Percentiles rank a stretch among this genome's conserved stretches.
phyloP scores from a whole-genome alignment of 2,797 vertebrate genomes.

The Crocodylus rhombifer region DNA sequence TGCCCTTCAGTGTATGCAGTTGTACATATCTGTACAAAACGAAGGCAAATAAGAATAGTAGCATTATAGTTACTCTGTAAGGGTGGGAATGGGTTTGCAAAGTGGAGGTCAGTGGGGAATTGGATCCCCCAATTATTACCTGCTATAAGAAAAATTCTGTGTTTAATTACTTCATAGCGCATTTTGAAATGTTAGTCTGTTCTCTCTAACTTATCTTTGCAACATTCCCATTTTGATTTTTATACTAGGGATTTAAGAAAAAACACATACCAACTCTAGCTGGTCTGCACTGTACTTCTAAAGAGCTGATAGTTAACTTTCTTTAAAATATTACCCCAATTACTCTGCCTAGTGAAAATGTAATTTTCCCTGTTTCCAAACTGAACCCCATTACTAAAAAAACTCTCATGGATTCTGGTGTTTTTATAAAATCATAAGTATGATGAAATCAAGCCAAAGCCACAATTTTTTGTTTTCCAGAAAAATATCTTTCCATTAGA shows the following conservation, averaged over 20 bases:
- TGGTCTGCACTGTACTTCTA: too few relatives aligned
- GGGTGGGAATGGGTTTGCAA: background rate
- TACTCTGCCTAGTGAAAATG: too few relatives aligned
- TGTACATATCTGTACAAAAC: background rate
- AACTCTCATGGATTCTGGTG: too few relatives aligned
- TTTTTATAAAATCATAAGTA: background rate
- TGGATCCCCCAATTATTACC: background rate
- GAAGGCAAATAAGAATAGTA: background rate
- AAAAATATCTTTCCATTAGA: background rate
- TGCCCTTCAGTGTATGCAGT: background rate
- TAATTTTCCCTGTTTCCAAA: too few relatives aligned
- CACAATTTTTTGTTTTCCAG: background rate
- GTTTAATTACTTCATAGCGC: fast-evolving
- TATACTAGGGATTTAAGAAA: background rate
- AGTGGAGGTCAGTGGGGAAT: background rate
- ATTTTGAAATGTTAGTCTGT: background rate
- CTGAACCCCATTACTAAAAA: too few relatives aligned
- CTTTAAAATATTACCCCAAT: too few relatives aligned
- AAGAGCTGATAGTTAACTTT: too few relatives aligned
- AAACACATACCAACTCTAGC: too few relatives aligned
- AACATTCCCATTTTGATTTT: fast-evolving
- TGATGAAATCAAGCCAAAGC: background rate
- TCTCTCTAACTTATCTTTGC: background rate
- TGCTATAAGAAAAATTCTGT: background rate
- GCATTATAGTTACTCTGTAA: background rate